Evolutionary conservation across 1,140 invertebrate species (phyloP).

Genomic region (Tribolium castaneum): DNA sequence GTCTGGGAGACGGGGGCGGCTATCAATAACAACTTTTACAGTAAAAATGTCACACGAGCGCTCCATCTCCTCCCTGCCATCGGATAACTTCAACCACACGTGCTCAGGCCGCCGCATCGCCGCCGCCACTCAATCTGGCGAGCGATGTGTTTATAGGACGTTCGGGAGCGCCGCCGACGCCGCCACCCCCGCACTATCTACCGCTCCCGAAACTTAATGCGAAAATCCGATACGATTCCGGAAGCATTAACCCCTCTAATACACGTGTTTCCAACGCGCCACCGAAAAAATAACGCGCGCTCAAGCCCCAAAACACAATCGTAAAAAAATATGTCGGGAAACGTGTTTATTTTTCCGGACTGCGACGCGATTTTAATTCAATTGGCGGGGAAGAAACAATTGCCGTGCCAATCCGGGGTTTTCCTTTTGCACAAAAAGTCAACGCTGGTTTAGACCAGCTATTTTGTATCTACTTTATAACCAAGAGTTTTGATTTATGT

Average conservation of each 20-base stretch:
- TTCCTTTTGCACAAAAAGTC: no score
- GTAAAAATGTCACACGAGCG: constrained; percentile 53
- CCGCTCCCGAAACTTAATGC: constrained; percentile 31
- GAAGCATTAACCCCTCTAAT: constrained; percentile 33
- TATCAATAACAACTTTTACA: constrained; percentile 57
- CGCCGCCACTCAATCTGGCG: constrained; percentile 35
- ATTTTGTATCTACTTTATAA: background rate
- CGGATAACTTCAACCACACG: constrained; percentile 28
- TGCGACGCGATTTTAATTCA: background rate
- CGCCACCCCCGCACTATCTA: constrained; percentile 20
- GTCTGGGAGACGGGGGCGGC: constrained; percentile 48
- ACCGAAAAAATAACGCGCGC: constrained; percentile 20
- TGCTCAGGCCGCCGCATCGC: constrained; percentile 32
- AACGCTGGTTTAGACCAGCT: background rate
- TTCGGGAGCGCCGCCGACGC: constrained; percentile 31
- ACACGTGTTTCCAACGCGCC: constrained; percentile 28
- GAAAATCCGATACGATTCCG: constrained; percentile 34
- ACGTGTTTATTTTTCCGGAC: background rate
- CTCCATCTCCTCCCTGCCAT: constrained; percentile 17
- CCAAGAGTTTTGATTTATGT: background rate
- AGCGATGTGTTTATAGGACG: constrained; percentile 45
- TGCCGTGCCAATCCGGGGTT: no score
- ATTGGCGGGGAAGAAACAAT: no score
- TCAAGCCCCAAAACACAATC: background rate
- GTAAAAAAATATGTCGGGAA: constrained; percentile 1